Evolutionary conservation across 2,113 vertebrate species (phyloP).

Genomic region (Todiramphus saurophagus): DNA sequence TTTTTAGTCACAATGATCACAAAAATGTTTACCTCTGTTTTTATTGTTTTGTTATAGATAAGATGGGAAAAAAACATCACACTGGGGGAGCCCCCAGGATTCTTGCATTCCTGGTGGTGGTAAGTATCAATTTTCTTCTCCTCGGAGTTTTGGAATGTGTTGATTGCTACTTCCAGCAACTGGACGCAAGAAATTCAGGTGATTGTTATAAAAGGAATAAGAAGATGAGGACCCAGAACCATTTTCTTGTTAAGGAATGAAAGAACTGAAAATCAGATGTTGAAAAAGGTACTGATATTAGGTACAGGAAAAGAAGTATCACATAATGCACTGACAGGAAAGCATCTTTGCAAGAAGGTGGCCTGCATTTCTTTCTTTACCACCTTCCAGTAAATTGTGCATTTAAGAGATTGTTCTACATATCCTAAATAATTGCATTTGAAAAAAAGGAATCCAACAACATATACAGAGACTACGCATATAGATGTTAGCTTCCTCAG

Average conservation of each 20-base stretch:
- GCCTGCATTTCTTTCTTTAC: not conserved
- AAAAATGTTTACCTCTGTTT: not conserved
- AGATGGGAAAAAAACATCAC: conserved; percentile 99
- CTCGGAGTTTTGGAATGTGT: not conserved
- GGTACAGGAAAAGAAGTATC: not conserved
- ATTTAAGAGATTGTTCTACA: not conserved
- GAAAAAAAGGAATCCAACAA: too few relatives aligned
- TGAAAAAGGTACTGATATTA: not conserved
- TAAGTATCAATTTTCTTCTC: conserved; percentile 75
- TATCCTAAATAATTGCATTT: not conserved
- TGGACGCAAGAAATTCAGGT: not conserved
- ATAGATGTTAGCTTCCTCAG: not conserved
- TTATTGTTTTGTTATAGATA: conserved; percentile 83
- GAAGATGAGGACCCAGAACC: not conserved
- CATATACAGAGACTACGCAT: not conserved
- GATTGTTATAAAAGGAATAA: not conserved
- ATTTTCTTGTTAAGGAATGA: not conserved
- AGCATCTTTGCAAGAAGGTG: not conserved
- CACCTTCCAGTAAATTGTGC: not conserved
- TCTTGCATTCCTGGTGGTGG: conserved; percentile 99
- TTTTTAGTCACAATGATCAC: not conserved
- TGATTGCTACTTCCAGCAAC: not conserved
- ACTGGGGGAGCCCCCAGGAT: conserved; percentile 97
- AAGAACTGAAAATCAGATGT: not conserved
- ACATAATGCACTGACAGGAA: not conserved